Evolutionary conservation across 1,140 invertebrate genomes (phyloP).

Genomic region (Drosophila lowei): DNA sequence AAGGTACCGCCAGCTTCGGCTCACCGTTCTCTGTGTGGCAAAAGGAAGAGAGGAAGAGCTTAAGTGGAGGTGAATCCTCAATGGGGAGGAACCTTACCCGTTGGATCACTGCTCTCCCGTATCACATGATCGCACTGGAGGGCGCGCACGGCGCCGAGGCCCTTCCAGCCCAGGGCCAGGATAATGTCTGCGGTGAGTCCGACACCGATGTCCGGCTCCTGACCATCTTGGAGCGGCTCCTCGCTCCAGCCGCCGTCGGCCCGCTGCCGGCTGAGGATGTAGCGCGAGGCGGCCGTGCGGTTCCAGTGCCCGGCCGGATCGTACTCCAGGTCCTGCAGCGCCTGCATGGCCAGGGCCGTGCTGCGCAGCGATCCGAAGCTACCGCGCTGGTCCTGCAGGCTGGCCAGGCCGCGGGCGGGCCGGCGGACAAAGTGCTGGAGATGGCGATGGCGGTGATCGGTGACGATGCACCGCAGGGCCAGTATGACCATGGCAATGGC

Average conservation of each 20-base stretch:
- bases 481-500: slow-evolving; percentile 93
- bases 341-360: slow-evolving; percentile 91
- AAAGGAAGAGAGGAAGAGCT: background rate
- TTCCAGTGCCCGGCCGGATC: slow-evolving; percentile 88
- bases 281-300: slow-evolving; percentile 88
- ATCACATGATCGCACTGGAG: slow-evolving; percentile 87
- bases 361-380: slow-evolving; percentile 92
- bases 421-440: slow-evolving; percentile 90
- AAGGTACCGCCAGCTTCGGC: slow-evolving; percentile 80
- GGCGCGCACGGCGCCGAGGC: slow-evolving; percentile 87
- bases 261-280: slow-evolving; percentile 89
- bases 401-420: slow-evolving; percentile 89
- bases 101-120: slow-evolving; percentile 78
- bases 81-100: slow-evolving; percentile 51
- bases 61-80: too few species aligned
- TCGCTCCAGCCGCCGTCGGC: slow-evolving; percentile 90
- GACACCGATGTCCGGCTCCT: slow-evolving; percentile 84
- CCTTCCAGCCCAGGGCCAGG: slow-evolving; percentile 88
- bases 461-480: slow-evolving; percentile 92
- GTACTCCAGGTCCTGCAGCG: slow-evolving; percentile 88
- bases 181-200: slow-evolving; percentile 90
- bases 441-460: slow-evolving; percentile 91
- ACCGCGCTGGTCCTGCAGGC: slow-evolving; percentile 90
- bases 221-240: slow-evolving; percentile 82
- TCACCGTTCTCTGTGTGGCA: slow-evolving; percentile 74